Conservation (phyloP, 2,888 invertebrate genomes). For the Fragum fragum region DNA sequence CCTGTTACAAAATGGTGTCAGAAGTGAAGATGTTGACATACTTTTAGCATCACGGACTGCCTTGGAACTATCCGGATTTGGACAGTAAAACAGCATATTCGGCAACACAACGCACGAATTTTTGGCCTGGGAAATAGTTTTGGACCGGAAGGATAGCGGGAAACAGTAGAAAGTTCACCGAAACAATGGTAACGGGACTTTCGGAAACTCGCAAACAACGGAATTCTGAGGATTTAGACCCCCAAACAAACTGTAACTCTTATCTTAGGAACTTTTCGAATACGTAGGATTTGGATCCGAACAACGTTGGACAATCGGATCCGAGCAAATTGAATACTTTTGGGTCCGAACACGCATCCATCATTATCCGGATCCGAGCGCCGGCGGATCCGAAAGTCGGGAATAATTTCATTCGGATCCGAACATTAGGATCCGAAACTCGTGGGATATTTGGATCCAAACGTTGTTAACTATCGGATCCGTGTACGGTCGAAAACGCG, state of each 20-base stretch:
- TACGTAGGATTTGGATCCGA: neutral
- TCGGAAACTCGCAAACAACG: no score
- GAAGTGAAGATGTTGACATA: neutral
- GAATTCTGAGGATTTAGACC: no score
- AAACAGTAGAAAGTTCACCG: no score
- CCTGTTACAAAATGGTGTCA: slow-evolving; percentile 3
- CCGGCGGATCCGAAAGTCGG: no score
- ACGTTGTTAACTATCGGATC: neutral
- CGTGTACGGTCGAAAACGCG: neutral
- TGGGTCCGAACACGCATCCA: neutral
- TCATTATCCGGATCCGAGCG: no score
- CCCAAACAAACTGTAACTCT: no score
- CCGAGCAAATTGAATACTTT: neutral
- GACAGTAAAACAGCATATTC: neutral
- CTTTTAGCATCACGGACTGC: slow-evolving; percentile 3
- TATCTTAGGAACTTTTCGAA: neutral
- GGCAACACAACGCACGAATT: neutral
- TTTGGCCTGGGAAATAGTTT: neutral
- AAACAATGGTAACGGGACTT: no score
- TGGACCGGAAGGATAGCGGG: no score
- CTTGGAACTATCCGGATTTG: neutral
- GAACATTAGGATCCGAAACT: no score
- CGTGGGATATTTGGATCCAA: neutral
- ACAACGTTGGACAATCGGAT: neutral
- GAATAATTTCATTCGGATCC: neutral